A percentile compares a stretch with the other conserved stretches of the same genome.
These are phyloP conservation scores for Paguma larvata DNA, from an alignment of 2,797 vertebrate genomes.

Conservation along the genomic window DNA sequence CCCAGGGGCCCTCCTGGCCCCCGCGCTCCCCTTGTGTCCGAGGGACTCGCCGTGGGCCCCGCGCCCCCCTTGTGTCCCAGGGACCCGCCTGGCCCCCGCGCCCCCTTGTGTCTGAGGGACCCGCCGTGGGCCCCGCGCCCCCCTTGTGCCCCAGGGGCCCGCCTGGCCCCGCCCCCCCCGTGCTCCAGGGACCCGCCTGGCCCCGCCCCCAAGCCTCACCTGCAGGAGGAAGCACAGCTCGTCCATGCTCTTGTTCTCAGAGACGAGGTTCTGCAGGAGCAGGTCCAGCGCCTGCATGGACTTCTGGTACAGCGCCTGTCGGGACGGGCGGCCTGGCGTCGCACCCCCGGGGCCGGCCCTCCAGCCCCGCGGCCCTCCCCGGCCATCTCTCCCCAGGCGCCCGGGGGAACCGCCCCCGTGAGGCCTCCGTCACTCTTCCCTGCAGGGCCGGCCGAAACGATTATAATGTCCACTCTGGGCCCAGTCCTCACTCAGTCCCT, in stretches of 20 bases:
- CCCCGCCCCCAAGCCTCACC: neutral
- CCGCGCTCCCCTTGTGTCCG: no score
- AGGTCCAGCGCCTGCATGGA: neutral
- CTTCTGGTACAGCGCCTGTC: slow-evolving; percentile 35
- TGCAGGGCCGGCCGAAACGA: no score
- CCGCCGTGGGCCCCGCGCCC: no score
- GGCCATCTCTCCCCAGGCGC: neutral
- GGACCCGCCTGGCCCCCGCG: no score
- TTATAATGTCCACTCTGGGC: accelerated
- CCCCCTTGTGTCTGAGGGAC: no score
- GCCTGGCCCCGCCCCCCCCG: no score
- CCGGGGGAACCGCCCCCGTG: accelerated
- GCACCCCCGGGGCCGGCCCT: neutral
- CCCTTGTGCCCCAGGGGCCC: no score
- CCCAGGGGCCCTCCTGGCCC: no score
- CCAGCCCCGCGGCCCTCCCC: accelerated
- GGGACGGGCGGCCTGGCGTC: accelerated
- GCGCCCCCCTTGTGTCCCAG: no score
- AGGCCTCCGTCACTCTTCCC: neutral
- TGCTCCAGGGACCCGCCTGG: accelerated
- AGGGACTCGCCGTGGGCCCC: no score
- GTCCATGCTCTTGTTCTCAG: slow-evolving; percentile 51
- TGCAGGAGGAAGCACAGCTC: slow-evolving; percentile 75
- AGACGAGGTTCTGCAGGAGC: slow-evolving; percentile 66
- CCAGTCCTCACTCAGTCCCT: accelerated